Conservation (phyloP, 2,113 vertebrate genomes). For the Clarias batrachus region DNA sequence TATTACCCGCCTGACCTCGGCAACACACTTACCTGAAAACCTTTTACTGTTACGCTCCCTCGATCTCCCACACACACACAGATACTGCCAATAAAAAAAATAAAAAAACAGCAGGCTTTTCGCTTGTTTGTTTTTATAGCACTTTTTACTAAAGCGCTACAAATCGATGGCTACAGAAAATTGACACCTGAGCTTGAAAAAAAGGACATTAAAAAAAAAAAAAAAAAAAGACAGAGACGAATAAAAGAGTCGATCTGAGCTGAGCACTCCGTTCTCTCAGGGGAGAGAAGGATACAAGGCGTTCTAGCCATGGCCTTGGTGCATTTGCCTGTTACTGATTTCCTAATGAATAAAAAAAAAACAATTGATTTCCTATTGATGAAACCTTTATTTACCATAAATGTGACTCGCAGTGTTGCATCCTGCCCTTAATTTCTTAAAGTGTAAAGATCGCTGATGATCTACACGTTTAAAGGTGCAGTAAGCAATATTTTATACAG, state of each 20-base stretch:
- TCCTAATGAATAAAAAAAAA: neutral
- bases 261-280: neutral
- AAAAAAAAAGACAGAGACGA: constrained; percentile 6
- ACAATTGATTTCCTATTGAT: neutral
- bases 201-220: neutral
- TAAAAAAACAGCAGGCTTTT: neutral
- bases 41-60: constrained; percentile 11
- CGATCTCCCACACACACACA: neutral
- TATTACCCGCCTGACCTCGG: constrained; percentile 33
- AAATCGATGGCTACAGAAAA: constrained; percentile 50
- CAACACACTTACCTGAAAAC: constrained; percentile 27
- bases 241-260: constrained; percentile 20
- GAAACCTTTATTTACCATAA: neutral
- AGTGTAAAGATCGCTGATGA: neutral
- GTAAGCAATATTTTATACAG: neutral
- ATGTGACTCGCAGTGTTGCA: too few species aligned
- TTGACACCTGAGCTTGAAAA: constrained; percentile 37
- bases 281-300: neutral
- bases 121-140: constrained; percentile 40
- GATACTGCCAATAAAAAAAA: neutral
- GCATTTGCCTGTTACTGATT: neutral
- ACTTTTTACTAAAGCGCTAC: constrained; percentile 25
- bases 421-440: neutral
- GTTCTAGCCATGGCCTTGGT: neutral
- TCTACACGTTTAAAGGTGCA: neutral